phyloP scores from a whole-genome alignment of 1,140 invertebrate species.

The Cataglyphis hispanica region DNA sequence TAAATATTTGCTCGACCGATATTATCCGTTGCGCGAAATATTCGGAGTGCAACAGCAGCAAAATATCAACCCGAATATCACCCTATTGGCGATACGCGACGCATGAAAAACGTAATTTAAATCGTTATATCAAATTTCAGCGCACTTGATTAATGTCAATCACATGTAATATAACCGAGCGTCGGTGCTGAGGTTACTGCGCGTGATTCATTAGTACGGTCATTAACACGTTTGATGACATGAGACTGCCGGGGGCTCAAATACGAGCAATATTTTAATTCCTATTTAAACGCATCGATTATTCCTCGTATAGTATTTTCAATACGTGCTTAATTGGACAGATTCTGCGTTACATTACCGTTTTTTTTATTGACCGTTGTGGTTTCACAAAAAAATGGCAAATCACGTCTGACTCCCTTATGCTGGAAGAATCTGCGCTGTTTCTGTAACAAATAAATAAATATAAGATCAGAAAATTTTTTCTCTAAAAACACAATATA shows the following conservation, averaged over 20 bases:
- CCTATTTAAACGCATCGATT: slow-evolving; percentile 61
- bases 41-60: slow-evolving; percentile 24
- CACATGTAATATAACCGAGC: slow-evolving; percentile 66
- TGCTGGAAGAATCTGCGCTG: not conserved
- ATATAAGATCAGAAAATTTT: not conserved
- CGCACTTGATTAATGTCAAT: slow-evolving; percentile 69
- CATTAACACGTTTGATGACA: slow-evolving; percentile 62
- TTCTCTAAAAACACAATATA: not conserved
- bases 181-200: slow-evolving; percentile 58
- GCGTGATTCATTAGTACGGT: slow-evolving; percentile 67
- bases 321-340: slow-evolving; percentile 46
- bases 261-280: slow-evolving; percentile 61
- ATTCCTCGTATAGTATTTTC: slow-evolving; percentile 47
- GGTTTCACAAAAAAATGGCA: not conserved
- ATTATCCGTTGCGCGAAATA: slow-evolving; percentile 38
- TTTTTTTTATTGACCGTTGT: slow-evolving; percentile 1
- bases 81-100: slow-evolving; percentile 34
- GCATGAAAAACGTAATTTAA: slow-evolving; percentile 65
- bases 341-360: slow-evolving; percentile 49
- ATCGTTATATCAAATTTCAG: slow-evolving; percentile 66
- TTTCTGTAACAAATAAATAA: not conserved
- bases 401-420: not conserved
- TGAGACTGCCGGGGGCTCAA: slow-evolving; percentile 51
- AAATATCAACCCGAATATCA: slow-evolving; percentile 64
- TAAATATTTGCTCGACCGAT: slow-evolving; percentile 56